Evolutionary conservation across 2,888 invertebrate genomes (phyloP), one percentile per base, ranked within the genome.

Genomic region (Drosophila fungiperda): DNA sequence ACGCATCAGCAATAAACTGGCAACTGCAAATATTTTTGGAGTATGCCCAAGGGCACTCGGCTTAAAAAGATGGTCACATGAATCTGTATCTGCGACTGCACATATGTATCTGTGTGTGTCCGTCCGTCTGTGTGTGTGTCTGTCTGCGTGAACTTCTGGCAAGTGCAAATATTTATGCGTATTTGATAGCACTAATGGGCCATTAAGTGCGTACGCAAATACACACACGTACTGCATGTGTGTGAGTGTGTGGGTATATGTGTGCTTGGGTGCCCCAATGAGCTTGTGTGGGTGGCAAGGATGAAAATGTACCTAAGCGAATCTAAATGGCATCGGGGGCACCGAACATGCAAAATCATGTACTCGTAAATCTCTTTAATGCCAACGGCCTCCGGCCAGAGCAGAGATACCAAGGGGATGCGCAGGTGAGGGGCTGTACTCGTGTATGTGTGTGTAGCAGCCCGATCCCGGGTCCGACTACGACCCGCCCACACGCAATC

Each of bases 331-430:
- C 83, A 89, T 89, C 89, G 68, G 82, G 83, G 80, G 84, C 86
- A 81, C 89, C 82, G 88, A 89, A 91, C 92, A 91, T 91, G 91
- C 91, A 91, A 91, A 91, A 91, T 91, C 92, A 91, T 91, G 91
- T 91, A 91, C 90, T 91, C 92, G 90, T 91, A 91, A 87, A 91
- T 91, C 91, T 91, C 78, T 80, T 90, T 91, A 91, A 91, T 91
- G 83, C 88, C 87, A 70, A 75, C 85, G 78, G 87, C 83, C 87
- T 83, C 83, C 82, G 87, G 87, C 68, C 78, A 68, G 53, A 74
- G 71, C 70, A 42, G 42, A 67, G 78, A 86, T 72, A 83, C 66
- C 60, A 45, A 33, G 42, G 38, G 62, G 62, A 38, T 36, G 35
- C 40, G 38, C 65, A 57, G 71, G 67, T 59, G 74, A 48, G 48